phyloP scores from a whole-genome alignment of 2,113 vertebrate species.

The Grantiella picta region DNA sequence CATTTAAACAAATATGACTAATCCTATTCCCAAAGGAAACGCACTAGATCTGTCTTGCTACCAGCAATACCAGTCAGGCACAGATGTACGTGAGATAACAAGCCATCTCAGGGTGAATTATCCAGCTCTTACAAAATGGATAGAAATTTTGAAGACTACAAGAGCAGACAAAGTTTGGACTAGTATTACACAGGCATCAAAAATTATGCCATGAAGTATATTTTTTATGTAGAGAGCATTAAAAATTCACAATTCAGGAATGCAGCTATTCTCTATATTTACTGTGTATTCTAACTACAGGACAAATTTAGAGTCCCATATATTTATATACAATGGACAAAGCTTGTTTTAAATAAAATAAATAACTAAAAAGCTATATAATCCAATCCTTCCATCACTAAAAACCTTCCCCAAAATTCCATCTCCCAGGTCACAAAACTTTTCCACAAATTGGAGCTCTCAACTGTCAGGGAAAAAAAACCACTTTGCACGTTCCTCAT shows the following conservation, averaged over 20 bases:
- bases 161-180: background rate
- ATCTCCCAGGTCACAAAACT: background rate
- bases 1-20: conserved; percentile 18
- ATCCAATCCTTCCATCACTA: background rate
- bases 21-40: background rate
- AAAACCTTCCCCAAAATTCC: background rate
- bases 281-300: background rate
- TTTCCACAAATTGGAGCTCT: background rate
- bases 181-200: background rate
- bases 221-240: background rate
- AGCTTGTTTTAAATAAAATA: background rate
- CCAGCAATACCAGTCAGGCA: background rate
- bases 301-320: background rate
- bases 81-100: background rate
- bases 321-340: background rate
- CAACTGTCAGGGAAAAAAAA: background rate
- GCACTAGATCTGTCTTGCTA: background rate
- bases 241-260: background rate
- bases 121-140: background rate
- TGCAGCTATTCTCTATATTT: background rate
- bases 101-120: background rate
- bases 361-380: background rate
- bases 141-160: background rate
- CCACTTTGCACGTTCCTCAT: background rate
- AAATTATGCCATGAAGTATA: background rate